Percentiles rank a stretch among this genome's conserved stretches.
These are phyloP conservation scores for Equus przewalskii DNA, from an alignment of 2,113 vertebrate species.

Conservation along the genomic window DNA sequence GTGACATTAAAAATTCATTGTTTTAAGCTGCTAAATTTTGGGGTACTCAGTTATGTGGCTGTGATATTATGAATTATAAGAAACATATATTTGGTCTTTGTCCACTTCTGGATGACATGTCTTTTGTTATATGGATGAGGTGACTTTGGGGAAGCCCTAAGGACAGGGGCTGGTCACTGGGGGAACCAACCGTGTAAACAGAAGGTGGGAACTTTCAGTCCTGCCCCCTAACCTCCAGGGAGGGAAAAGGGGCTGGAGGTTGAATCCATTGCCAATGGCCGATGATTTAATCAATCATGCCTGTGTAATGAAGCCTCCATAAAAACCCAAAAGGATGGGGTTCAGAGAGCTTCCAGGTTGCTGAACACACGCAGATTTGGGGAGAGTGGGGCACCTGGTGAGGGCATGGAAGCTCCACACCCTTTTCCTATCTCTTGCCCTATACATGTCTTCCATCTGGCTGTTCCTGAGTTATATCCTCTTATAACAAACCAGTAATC, in stretches of 20 bases:
- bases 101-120: neutral
- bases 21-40: neutral
- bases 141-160: neutral
- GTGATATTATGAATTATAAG: neutral
- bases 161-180: neutral
- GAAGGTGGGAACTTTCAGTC: neutral
- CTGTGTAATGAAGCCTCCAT: neutral
- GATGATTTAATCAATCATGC: neutral
- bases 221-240: neutral
- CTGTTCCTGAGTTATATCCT: neutral
- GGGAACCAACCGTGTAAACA: neutral
- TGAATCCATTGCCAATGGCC: neutral
- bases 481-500: neutral
- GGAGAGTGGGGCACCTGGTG: neutral
- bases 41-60: no score
- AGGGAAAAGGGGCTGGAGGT: neutral
- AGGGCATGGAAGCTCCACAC: no score
- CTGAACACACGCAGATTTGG: neutral
- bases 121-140: neutral
- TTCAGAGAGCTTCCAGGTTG: neutral
- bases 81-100: neutral
- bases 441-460: neutral
- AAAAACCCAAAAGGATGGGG: neutral
- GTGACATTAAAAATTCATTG: neutral
- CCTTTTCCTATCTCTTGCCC: neutral